Evolutionary conservation across 1,140 invertebrate species (phyloP).

Genomic region (Sipha flava): DNA sequence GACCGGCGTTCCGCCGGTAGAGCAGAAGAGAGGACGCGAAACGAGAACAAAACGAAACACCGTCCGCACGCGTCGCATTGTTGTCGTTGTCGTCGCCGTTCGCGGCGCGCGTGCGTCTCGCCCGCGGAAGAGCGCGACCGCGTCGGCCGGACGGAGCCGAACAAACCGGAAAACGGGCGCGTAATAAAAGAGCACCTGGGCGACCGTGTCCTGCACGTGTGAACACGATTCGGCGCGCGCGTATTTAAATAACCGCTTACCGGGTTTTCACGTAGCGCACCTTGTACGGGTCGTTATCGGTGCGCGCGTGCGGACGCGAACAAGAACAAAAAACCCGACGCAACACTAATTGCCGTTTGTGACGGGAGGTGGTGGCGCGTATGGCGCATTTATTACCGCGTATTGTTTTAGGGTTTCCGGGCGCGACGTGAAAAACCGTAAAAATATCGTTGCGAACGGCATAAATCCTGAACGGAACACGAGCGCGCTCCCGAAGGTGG

Average conservation of each 20-base stretch:
- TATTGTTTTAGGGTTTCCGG: constrained; percentile 27
- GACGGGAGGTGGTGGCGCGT: background rate
- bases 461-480: too few relatives aligned
- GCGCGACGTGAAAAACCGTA: background rate
- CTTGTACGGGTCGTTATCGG: too few relatives aligned
- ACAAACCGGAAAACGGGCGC: background rate
- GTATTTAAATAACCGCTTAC: too few relatives aligned
- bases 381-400: constrained; percentile 7
- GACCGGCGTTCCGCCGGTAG: too few relatives aligned
- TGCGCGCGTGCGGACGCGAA: background rate
- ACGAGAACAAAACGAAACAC: too few relatives aligned
- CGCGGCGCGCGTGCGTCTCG: background rate
- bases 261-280: too few relatives aligned
- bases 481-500: too few relatives aligned
- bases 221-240: too few relatives aligned
- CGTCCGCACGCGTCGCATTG: too few relatives aligned
- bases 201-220: background rate
- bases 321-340: constrained; percentile 28
- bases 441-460: background rate
- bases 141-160: background rate
- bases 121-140: too few relatives aligned
- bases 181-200: background rate
- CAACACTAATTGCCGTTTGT: constrained; percentile 13
- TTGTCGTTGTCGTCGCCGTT: background rate
- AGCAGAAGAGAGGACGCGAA: too few relatives aligned